Evolutionary conservation across 2,888 invertebrate genomes (phyloP), one percentile per base, ranked within the genome.

Genomic region (Drosophila koepferae): DNA sequence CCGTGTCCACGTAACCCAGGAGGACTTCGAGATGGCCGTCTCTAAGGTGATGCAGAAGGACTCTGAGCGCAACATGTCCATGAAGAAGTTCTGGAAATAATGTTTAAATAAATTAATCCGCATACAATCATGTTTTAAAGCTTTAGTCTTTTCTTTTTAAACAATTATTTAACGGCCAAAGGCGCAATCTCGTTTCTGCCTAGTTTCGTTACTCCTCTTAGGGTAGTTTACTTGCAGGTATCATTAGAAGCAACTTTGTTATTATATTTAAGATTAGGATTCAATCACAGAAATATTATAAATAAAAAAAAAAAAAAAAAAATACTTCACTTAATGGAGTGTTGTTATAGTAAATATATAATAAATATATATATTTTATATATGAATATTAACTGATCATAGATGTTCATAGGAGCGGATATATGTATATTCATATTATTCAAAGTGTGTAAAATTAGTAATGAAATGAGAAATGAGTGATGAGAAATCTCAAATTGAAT

Each of bases 21-120:
- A 99, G 94, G 99, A 99, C 94, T 99, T 99, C 93, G 99, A 99
- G 94, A 98, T 99, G 97, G 99, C 99, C 5, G 99, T 99, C 0
- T 99, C 99, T 59, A 99, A 99, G 94, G 99, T 99, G 36, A 99
- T 99, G 99, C 98, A 99, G 94, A 99, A 99, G 92, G 99, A 99
- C 93, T 98, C 99, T 0, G 99, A 99, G 92, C 99, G 99, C 95
- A 99, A 99, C 92, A 99, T 99, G 98, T 99, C 99, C 51, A 98
- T 99, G 93, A 99, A 99, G 94, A 99, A 99, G 93, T 95, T 99
- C 86, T 99, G 99, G 99, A 99, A 99, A 94, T 99, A 96, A 44
- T 38, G 6, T 40, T 31, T 12, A 6, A 20, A 5, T 10, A 38
- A 40, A 51, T 14, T 9, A 40, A 55, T 10, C 49, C 38, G 16